Base-by-base conservation (phyloP, 2,888 invertebrate species). In the Nemoura dubitans region DNA sequence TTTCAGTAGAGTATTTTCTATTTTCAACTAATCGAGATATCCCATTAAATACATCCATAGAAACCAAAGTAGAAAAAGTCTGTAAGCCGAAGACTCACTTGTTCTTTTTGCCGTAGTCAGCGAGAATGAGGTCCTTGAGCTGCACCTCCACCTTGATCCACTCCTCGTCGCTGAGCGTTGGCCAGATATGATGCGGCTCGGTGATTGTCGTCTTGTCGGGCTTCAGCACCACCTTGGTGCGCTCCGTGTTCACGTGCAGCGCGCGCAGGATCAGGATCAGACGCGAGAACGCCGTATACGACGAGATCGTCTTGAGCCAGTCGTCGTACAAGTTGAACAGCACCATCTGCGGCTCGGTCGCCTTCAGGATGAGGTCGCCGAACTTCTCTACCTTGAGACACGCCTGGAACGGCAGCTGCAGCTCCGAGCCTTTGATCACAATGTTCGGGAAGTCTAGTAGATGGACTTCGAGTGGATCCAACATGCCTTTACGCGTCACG, bases 61-160 rank as follows among this genome's bases (percentile, higher is more conserved):
- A 59, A 59, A 59, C 59, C 36, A 36, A 36, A 10, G 10, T 3
- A 6, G 36, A 36, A 10, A 36, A 36, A 36, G n/a, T n/a, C n/a
- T 36, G 36, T 7, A 3, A 5, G 30, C 29, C 43, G n/a, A n/a
- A n/a, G n/a, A 91, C 94, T 93, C 89, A 96, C 96, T 99, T 99
- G 93, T 99, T 99, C 93, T 99, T 99, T 93, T 99, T 99, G 91
- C 99, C 99, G 90, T 99, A 99, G 93, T 99, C 99, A 82, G 99
- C 99, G 86, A 99, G 93, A 90, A 99, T 99, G 88, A 99, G 94
- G 92, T 99, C 99, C 91, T 99, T 99, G 28, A 99, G 94, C 90
- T 98, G 98, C 36, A 99, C 98, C 92, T 99, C 99, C 81, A 99
- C 98, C 92, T 99, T 99, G 91, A 99, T 98, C 99, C 99, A 99